phyloP scores from a whole-genome alignment of 2,113 vertebrate species.

The Macaca nemestrina region DNA sequence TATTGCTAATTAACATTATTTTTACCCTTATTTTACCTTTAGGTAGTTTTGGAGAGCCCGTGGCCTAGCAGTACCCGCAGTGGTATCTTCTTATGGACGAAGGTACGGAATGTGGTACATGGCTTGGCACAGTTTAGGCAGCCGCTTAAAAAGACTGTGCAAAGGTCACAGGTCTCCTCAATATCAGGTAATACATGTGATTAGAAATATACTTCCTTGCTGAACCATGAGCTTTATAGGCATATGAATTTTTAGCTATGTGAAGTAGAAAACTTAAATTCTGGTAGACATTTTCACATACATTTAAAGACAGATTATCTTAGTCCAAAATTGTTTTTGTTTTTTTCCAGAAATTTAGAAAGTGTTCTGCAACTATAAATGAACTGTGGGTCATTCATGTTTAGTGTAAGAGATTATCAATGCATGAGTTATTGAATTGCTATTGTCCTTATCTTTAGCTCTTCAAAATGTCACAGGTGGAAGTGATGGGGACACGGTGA shows the following conservation, averaged over 20 bases:
- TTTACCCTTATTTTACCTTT: slow-evolving; percentile 41
- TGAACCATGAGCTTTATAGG: slow-evolving; percentile 52
- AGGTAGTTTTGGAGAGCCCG: slow-evolving; percentile 96
- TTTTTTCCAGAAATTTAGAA: slow-evolving; percentile 47
- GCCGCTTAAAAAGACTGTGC: slow-evolving; percentile 82
- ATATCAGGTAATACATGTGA: slow-evolving; percentile 86
- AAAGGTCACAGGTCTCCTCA: slow-evolving; percentile 74
- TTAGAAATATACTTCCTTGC: slow-evolving; percentile 46
- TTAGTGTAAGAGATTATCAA: slow-evolving; percentile 55
- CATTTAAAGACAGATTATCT: not conserved
- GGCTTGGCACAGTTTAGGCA: slow-evolving; percentile 94
- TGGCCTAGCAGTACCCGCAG: slow-evolving; percentile 97
- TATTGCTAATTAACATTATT: slow-evolving; percentile 16
- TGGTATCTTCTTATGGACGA: slow-evolving; percentile 97
- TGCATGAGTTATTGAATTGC: slow-evolving; percentile 75
- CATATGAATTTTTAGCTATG: slow-evolving; percentile 32
- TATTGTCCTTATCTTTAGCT: slow-evolving; percentile 83
- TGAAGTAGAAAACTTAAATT: slow-evolving; percentile 46
- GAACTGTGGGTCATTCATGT: slow-evolving; percentile 64
- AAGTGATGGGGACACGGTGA: slow-evolving; percentile 91
- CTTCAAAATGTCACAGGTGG: slow-evolving; percentile 81
- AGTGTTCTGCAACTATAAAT: slow-evolving; percentile 55
- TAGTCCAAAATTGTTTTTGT: slow-evolving; percentile 7
- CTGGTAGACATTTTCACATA: slow-evolving; percentile 16
- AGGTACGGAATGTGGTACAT: slow-evolving; percentile 92